Evolutionary conservation across 2,888 invertebrate genomes (phyloP), one percentile per base, ranked within the genome.

Genomic region (Macropis europaea): DNA sequence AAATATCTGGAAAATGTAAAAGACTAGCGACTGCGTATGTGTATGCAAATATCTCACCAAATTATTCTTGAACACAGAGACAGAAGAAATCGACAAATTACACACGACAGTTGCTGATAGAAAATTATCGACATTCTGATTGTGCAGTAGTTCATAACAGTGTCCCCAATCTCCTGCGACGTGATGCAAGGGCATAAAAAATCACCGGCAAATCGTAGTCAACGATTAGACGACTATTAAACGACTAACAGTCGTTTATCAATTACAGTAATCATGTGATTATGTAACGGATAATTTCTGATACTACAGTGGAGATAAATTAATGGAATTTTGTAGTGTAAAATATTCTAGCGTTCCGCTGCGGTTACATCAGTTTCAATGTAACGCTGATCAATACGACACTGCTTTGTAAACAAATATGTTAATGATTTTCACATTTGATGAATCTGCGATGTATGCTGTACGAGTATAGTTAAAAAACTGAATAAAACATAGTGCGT

Each of bases 201-300:
- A n/a, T 24, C n/a, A 7, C 22, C 26, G 36, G 5, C 19, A 17
- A 11, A 32, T 24, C 15, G 17, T 34, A 28, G 42, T 24, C 13
- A 17, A 34, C 6, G 15, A 52, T 60, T 34, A 19, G 3, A 48
- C 11, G 45, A 48, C 59, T 32, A 13, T 32, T 19, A n/a, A 61
- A 15, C 2, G 3, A 24, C 9, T 34, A 26, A 11, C 40, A 26
- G 40, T 60, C 26, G 32, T 24, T 48, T 60, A 48, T 9, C 22
- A 34, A 42, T 52, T 56, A 50, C 48, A 11, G 24, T 48, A 48
- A 68, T 64, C 48, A 22, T 34, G 5, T 3, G 22, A 42, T 68
- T 68, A 43, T 42, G 13, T 17, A 56, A 50, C 22, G 3, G 5
- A 6, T 3, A 5, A 22, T 11, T 24, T 7, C 1, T 4, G 22